These are phyloP conservation scores for Physeter macrocephalus DNA, from an alignment of 2,113 vertebrate species.

Conservation along the genomic window DNA sequence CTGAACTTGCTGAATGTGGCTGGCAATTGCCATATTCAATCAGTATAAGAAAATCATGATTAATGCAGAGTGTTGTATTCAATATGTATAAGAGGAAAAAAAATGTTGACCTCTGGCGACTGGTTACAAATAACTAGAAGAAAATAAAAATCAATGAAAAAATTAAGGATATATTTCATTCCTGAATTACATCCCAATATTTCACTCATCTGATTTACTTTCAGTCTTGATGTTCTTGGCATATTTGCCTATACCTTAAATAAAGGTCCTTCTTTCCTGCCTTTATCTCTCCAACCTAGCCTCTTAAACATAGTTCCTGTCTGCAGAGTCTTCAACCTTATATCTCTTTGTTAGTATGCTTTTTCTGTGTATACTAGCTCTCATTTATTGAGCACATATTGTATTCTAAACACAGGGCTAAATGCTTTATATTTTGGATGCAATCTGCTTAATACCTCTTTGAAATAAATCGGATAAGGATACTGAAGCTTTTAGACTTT, in stretches of 20 bases:
- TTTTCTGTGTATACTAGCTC: not conserved
- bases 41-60: constrained; percentile 9
- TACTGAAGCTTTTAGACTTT: not conserved
- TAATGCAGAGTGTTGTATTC: not conserved
- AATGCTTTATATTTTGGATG: not conserved
- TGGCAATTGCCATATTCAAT: not conserved
- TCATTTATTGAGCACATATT: not conserved
- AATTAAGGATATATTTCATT: not conserved
- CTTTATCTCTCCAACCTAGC: not conserved
- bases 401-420: not conserved
- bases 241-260: not conserved
- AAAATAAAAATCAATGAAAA: constrained; percentile 37
- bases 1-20: not conserved
- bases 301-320: not conserved
- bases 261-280: not conserved
- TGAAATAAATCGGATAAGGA: not conserved
- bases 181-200: not conserved
- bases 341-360: not conserved
- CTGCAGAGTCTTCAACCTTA: not conserved
- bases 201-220: not conserved
- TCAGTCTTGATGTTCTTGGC: not conserved
- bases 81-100: not conserved
- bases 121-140: constrained; percentile 4
- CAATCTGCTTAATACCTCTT: not conserved
- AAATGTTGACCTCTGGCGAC: not conserved